Evolutionary conservation across 2,113 vertebrate genomes (phyloP).

Genomic region (Elaphurus davidianus): DNA sequence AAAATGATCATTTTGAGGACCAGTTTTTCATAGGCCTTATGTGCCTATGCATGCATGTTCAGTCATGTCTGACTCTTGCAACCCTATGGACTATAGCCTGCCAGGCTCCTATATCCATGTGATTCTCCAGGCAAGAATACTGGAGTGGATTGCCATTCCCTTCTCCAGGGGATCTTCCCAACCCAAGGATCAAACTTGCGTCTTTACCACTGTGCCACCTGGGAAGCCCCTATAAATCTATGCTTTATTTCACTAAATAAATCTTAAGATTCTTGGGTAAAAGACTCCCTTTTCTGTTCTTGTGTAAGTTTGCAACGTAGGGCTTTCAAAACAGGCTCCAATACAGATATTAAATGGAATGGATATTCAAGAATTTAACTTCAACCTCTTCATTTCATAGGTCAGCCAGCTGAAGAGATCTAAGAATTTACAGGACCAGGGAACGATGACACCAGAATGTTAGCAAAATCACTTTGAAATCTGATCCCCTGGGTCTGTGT

Average conservation of each 20-base stretch:
- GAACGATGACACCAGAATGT: neutral
- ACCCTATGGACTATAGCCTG: neutral
- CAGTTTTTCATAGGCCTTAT: neutral
- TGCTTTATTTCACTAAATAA: neutral
- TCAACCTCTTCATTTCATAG: neutral
- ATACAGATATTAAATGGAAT: neutral
- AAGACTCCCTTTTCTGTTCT: neutral
- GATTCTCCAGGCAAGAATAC: neutral
- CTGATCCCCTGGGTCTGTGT: too few species aligned
- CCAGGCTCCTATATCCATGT: neutral
- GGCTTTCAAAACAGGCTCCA: neutral
- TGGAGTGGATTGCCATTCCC: neutral
- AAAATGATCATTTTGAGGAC: too few species aligned
- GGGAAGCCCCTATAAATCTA: neutral
- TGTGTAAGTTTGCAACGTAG: rapidly evolving
- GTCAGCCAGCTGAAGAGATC: neutral
- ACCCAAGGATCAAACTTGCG: neutral
- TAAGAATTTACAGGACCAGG: neutral
- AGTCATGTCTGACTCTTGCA: neutral
- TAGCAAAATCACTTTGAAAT: neutral
- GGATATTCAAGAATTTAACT: neutral
- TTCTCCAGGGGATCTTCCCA: neutral
- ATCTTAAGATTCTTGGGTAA: neutral
- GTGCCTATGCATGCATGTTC: neutral
- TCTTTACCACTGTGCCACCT: neutral